Evolutionary conservation across 2,888 invertebrate species (phyloP), one percentile per base, ranked within the genome.

Genomic region (Melieria omissa): DNA sequence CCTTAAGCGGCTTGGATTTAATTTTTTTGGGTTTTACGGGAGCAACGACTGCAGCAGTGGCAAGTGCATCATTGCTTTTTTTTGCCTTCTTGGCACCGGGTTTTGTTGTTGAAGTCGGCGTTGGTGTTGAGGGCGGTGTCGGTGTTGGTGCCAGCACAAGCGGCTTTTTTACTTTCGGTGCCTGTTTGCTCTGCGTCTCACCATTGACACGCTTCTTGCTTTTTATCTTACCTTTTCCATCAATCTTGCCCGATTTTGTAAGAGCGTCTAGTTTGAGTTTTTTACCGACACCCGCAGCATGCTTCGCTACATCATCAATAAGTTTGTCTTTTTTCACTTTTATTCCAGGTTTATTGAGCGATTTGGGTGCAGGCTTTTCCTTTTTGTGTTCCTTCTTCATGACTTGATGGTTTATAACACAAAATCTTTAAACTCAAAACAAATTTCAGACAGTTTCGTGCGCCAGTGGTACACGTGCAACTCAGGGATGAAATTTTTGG

Each of bases 301-400:
- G 1, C 6, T 47, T 42, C 14, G 29, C 29, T 29, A 0, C 29
- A n/a, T 47, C 55, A 9, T 70, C 12, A 8, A 46, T 45, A 55
- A 42, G 29, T 63, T 63, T 55, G 3, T 60, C 10, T 55, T 47
- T 46, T 61, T 46, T 65, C 47, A 14, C 29, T n/a, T 58, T 69
- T 63, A 6, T 66, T 62, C n/a, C n/a, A 6, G 46, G 63, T 14
- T 60, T 57, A 41, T 58, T 54, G 8, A 73, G 14, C 3, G 72
- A 47, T 72, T 77, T 78, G 0, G 75, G 73, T 14, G 12, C 68
- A 10, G 72, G 72, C 54, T 77, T 78, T 60, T 16, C 49, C n/a
- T 67, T 52, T 42, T 61, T 52, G 10, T 47, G 10, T 14, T 60
- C 47, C 60, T 41, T n/a, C n/a, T 29, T 29, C 29, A 29, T 29